Evolutionary conservation across 2,113 vertebrate species (phyloP).

Genomic region (Andinoacara biseriatus): DNA sequence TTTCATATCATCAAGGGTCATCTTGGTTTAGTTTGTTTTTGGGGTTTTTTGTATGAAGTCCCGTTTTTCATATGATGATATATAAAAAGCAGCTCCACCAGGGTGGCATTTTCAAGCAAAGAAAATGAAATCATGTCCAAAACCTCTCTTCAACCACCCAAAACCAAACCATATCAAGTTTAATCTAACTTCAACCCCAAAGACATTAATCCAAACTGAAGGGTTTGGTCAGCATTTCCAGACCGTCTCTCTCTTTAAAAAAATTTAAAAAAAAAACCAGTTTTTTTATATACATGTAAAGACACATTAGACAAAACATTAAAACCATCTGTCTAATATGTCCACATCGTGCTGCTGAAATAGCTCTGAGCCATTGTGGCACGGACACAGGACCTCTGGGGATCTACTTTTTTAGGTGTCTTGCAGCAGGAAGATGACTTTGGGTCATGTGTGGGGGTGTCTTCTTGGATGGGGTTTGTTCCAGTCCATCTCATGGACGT

Average conservation of each 20-base stretch:
- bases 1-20: neutral
- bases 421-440: neutral
- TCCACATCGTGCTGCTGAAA: neutral
- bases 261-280: no score
- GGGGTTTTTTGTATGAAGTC: neutral
- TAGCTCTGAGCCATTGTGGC: neutral
- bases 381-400: neutral
- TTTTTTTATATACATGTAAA: neutral
- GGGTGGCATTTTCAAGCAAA: constrained; percentile 18
- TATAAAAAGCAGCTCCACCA: constrained; percentile 13
- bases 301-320: neutral
- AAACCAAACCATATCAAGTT: constrained; percentile 14
- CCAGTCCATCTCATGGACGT: neutral
- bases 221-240: neutral
- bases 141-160: constrained; percentile 17
- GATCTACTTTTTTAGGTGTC: neutral
- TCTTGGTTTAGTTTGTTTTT: no score
- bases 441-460: neutral
- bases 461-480: neutral
- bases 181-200: constrained; percentile 7
- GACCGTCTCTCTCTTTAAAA: neutral
- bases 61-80: neutral
- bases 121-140: neutral
- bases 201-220: constrained; percentile 14
- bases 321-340: constrained; percentile 4